Evolutionary conservation across 2,113 vertebrate species (phyloP).

Genomic region (Cichladusa arquata): DNA sequence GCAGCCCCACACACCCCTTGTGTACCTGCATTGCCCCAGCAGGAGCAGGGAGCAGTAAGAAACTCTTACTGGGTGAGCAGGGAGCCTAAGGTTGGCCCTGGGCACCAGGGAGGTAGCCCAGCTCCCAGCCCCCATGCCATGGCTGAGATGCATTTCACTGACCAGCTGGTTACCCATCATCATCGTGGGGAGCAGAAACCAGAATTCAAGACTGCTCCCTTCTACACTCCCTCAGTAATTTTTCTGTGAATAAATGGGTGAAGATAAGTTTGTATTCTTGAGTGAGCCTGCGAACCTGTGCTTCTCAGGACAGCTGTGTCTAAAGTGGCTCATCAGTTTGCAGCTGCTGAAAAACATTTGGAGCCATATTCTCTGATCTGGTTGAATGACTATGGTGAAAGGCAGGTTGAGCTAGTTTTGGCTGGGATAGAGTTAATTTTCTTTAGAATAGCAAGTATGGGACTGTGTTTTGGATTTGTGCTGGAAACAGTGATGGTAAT

Average conservation of each 20-base stretch:
- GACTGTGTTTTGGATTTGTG: background rate
- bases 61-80: background rate
- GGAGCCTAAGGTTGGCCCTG: background rate
- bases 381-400: background rate
- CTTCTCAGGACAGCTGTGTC: background rate
- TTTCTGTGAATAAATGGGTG: background rate
- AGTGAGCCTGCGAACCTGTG: background rate
- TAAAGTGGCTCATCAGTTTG: background rate
- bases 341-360: background rate
- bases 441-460: background rate
- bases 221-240: background rate
- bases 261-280: background rate
- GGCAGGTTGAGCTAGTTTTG: background rate
- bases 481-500: background rate
- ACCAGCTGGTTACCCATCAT: accelerated
- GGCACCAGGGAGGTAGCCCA: background rate
- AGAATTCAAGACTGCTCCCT: background rate
- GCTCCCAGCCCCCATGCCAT: accelerated
- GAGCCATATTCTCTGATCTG: background rate
- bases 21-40: accelerated
- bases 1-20: background rate
- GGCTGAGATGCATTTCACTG: background rate
- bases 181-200: background rate
- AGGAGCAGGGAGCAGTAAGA: accelerated
- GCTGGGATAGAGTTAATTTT: background rate